Evolutionary conservation across 2,113 vertebrate genomes (phyloP).

Genomic region (Cephalopterus ornatus): DNA sequence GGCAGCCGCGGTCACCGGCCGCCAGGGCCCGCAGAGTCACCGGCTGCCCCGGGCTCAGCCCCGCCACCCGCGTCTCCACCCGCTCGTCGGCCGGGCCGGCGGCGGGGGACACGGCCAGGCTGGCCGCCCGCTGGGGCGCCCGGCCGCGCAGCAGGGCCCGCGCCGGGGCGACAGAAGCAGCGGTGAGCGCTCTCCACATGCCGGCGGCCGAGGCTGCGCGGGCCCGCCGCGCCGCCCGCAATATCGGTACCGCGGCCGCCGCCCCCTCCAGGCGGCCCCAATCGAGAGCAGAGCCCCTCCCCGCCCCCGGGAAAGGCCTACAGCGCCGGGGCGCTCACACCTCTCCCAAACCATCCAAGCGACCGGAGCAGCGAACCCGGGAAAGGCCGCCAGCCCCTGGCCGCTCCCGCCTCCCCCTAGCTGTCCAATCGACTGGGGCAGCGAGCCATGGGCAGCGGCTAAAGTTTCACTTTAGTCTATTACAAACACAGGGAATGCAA

Average conservation of each 20-base stretch:
- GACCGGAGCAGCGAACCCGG: background rate
- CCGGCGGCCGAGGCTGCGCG: background rate
- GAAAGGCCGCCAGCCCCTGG: background rate
- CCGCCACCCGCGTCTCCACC: constrained; percentile 36
- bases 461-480: background rate
- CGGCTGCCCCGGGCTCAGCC: constrained; percentile 32
- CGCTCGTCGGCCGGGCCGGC: constrained; percentile 37
- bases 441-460: background rate
- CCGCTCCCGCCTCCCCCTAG: background rate
- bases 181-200: background rate
- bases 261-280: background rate
- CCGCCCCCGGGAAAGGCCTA: background rate
- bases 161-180: background rate
- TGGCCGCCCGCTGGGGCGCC: background rate
- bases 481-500: background rate
- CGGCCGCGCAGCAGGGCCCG: background rate
- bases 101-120: constrained; percentile 7
- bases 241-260: background rate
- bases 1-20: constrained; percentile 13
- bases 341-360: fast-evolving
- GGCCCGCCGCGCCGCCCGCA: background rate
- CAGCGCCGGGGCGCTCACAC: background rate
- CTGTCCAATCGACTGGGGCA: fast-evolving
- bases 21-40: constrained; percentile 56
- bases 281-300: background rate